Evolutionary conservation across 2,797 vertebrate genomes (phyloP).

Genomic region (Crenichthys baileyi): DNA sequence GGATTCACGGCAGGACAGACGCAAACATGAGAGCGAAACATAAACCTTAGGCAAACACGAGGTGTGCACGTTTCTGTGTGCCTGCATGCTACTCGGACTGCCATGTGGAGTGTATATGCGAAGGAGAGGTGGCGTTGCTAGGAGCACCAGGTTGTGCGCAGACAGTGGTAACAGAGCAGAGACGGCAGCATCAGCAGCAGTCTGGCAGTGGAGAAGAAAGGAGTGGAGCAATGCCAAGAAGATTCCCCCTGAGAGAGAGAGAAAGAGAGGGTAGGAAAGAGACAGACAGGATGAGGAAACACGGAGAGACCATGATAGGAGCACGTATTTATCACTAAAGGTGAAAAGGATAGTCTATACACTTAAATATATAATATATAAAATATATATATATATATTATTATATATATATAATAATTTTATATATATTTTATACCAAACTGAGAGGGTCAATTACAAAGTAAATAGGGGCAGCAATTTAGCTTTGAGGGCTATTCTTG

Average conservation of each 20-base stretch:
- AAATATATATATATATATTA: too few species aligned
- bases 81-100: conserved; percentile 36
- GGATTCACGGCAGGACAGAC: conserved; percentile 44
- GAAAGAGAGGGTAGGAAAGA: conserved; percentile 43
- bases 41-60: conserved; percentile 56
- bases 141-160: conserved; percentile 80
- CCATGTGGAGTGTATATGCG: conserved; percentile 64
- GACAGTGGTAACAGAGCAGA: conserved; percentile 71
- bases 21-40: conserved; percentile 50
- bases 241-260: conserved; percentile 76
- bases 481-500: conserved; percentile 37
- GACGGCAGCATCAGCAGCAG: conserved; percentile 67
- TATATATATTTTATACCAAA: too few species aligned
- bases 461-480: conserved; percentile 18
- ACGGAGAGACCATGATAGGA: conserved; percentile 59
- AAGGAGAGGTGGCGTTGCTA: conserved; percentile 78
- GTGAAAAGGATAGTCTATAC: conserved; percentile 33
- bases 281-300: conserved; percentile 59
- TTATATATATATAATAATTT: too few species aligned
- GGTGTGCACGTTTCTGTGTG: conserved; percentile 38
- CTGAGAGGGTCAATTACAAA: conserved; percentile 46
- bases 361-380: conserved; percentile 2
- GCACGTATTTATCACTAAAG: conserved; percentile 45
- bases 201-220: conserved; percentile 79
- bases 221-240: conserved; percentile 83